Evolutionary conservation across 2,797 vertebrate genomes (phyloP), one percentile per base, ranked within the genome.

Genomic region (Tinamus major): DNA sequence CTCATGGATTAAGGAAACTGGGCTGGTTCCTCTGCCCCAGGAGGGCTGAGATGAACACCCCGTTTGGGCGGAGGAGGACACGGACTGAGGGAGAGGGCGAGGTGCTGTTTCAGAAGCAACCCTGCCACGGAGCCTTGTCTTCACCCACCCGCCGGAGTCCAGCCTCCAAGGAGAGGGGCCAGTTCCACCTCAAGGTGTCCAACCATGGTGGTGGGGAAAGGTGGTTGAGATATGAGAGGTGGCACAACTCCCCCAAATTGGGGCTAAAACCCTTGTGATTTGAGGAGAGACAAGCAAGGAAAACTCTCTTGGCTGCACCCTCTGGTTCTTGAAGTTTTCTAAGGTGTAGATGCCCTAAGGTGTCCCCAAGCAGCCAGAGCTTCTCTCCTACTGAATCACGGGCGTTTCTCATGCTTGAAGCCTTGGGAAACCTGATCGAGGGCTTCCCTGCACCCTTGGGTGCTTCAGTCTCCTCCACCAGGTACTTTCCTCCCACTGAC

Each of bases 241-340:
- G 58, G 58, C 64, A 58, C 64, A 82, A 2, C 51, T 29, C 49
- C 42, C 0, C 9, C 0, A 1, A 18, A 33, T 29, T 51, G 17
- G 24, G 56, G 39, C 46, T 31, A 21, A 6, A 5, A 18, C 24
- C 9, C 2, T 16, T 0, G 0, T 5, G n/a, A 13, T n/a, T 86
- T n/a, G 9, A 13, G 41, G 41, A 13, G 37, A 51, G 7, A 20
- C 0, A 10, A 83, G 72, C 81, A 64, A 69, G 29, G 56, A 15
- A 18, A 13, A 12, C 2, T 13, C 37, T 41, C 39, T 4, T 31
- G 53, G 51, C 51, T 29, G 51, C 51, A 69, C 1, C 14, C 68
- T 65, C 39, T 71, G 46, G 1, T 3, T 41, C 49, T 55, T 33
- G 75, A 33, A 51, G 33, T 4, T 13, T 64, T 44, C 62, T 2